A percentile compares a stretch with the other conserved stretches of the same genome.
Evolutionary conservation across 2,888 invertebrate species (phyloP).

Genomic region (Aricia artaxerxes): DNA sequence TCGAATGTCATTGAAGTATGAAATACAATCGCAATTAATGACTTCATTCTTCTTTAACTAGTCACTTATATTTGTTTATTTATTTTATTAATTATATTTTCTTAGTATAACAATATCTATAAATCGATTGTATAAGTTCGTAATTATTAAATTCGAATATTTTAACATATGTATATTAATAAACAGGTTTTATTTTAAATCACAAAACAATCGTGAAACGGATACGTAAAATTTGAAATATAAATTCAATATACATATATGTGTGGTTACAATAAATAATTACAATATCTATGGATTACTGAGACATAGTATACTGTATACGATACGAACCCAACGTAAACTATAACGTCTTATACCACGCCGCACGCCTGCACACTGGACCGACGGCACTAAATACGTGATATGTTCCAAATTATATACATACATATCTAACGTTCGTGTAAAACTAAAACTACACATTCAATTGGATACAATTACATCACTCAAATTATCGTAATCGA

Average conservation of each 20-base stretch:
- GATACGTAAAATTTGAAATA: conserved; percentile 63
- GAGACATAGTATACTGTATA: conserved; percentile 52
- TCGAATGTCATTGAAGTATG: conserved; percentile 79
- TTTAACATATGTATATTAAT: conserved; percentile 82
- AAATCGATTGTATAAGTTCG: conserved; percentile 81
- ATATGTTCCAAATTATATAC: conserved; percentile 47
- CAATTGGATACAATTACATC: conserved; percentile 23
- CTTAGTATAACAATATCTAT: conserved; percentile 81
- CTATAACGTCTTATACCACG: conserved; percentile 43
- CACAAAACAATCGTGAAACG: conserved; percentile 66
- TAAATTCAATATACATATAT: conserved; percentile 50
- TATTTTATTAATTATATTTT: conserved; percentile 80
- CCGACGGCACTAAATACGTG: conserved; percentile 45
- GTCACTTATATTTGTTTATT: conserved; percentile 79
- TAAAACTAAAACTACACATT: conserved; percentile 24
- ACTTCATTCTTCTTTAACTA: conserved; percentile 71
- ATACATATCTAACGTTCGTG: conserved; percentile 24
- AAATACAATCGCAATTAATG: conserved; percentile 78
- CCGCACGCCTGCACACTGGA: conserved; percentile 48
- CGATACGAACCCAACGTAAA: conserved; percentile 49
- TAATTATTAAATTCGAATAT: conserved; percentile 82
- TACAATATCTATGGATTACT: conserved; percentile 59
- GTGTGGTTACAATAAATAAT: conserved; percentile 63
- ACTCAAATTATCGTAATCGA: conserved; percentile 21
- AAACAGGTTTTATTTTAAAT: conserved; percentile 79